These are phyloP conservation scores for Fringilla coelebs DNA, from an alignment of 2,797 vertebrate genomes.

Conservation along the genomic window DNA sequence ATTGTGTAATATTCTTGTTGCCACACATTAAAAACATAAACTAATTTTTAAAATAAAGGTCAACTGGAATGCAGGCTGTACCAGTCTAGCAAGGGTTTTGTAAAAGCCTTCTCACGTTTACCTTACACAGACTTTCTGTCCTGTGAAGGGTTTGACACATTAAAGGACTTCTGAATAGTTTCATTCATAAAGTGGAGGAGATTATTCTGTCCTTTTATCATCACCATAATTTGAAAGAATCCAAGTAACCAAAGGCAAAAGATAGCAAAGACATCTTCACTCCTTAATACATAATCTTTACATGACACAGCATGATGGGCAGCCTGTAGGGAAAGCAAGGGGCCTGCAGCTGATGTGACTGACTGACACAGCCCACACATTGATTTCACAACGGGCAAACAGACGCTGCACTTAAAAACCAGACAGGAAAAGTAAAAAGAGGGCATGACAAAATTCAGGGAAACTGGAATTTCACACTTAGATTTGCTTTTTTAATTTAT, in stretches of 20 bases:
- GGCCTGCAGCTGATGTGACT: background rate
- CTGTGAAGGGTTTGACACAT: background rate
- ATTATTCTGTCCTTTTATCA: background rate
- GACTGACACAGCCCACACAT: background rate
- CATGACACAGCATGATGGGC: background rate
- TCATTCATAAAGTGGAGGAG: background rate
- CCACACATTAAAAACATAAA: background rate
- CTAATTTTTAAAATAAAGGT: constrained; percentile 31
- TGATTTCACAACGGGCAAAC: background rate
- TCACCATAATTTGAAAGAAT: background rate
- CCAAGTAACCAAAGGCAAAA: background rate
- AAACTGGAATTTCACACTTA: background rate
- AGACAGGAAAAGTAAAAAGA: background rate
- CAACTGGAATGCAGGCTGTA: background rate
- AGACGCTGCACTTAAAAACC: background rate
- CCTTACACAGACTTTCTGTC: background rate
- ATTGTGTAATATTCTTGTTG: background rate
- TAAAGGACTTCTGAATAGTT: background rate
- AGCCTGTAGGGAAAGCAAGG: background rate
- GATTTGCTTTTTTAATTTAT: background rate
- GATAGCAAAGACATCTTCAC: background rate
- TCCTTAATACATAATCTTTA: background rate
- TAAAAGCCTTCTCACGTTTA: background rate
- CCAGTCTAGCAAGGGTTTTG: background rate
- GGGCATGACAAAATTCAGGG: background rate